These are phyloP conservation scores for Atrichornis clamosus DNA, from an alignment of 2,113 vertebrate genomes.

Conservation along the genomic window DNA sequence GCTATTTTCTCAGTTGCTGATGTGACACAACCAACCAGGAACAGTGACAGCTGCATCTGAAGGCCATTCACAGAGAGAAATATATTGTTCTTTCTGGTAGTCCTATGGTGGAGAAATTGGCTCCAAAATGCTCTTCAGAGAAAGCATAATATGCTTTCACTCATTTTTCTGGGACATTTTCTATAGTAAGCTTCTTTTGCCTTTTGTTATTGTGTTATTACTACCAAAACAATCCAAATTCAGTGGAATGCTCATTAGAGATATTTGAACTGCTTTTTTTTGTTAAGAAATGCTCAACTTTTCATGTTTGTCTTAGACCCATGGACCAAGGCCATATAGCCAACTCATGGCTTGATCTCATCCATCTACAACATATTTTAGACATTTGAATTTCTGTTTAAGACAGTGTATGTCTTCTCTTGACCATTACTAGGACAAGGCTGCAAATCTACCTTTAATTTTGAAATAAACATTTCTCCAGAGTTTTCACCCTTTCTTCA, in stretches of 20 bases:
- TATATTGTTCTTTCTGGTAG: neutral
- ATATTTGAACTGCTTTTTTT: neutral
- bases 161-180: neutral
- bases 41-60: neutral
- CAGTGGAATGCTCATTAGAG: neutral
- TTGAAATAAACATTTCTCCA: neutral
- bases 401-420: neutral
- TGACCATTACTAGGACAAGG: neutral
- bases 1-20: neutral
- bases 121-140: neutral
- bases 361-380: neutral
- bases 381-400: neutral
- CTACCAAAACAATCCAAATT: neutral
- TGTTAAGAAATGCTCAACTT: neutral
- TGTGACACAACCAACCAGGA: neutral
- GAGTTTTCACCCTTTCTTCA: neutral
- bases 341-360: neutral
- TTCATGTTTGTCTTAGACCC: neutral
- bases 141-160: neutral
- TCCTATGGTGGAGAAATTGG: neutral
- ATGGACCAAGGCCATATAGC: neutral
- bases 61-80: neutral
- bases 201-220: neutral
- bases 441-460: neutral
- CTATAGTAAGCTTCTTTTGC: neutral